phyloP scores from a whole-genome alignment of 2,888 invertebrate genomes.

The Leptura quadrifasciata region DNA sequence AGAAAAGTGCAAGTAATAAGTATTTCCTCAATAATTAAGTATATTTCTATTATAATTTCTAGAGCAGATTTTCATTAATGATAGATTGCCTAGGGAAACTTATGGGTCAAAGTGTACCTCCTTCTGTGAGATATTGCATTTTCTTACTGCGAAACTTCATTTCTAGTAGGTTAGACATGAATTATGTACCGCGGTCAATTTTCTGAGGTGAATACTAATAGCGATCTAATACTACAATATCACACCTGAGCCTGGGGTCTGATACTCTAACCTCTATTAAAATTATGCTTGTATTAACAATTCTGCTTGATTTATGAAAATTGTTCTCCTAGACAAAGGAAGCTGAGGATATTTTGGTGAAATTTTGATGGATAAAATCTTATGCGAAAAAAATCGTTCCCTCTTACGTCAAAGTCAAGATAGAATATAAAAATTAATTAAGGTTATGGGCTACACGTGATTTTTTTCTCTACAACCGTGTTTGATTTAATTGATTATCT shows the following conservation, averaged over 20 bases:
- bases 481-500: no score
- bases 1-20: no score
- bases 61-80: not conserved
- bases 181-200: conserved; percentile 7
- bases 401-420: no score
- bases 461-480: no score
- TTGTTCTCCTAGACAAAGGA: not conserved
- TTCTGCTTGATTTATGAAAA: not conserved
- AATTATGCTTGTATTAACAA: not conserved
- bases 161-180: not conserved
- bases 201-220: conserved; percentile 9
- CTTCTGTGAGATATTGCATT: not conserved
- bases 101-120: not conserved
- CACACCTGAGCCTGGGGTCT: not conserved
- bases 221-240: not conserved
- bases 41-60: not conserved
- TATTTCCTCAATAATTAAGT: no score
- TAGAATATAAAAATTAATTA: no score
- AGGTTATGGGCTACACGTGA: no score
- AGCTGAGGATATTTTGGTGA: no score
- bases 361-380: no score
- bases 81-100: not conserved
- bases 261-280: not conserved
- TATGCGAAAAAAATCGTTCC: no score
- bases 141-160: not conserved